These are phyloP conservation scores for Poicephalus gulielmi DNA, from an alignment of 2,113 vertebrate genomes.

Conservation along the genomic window DNA sequence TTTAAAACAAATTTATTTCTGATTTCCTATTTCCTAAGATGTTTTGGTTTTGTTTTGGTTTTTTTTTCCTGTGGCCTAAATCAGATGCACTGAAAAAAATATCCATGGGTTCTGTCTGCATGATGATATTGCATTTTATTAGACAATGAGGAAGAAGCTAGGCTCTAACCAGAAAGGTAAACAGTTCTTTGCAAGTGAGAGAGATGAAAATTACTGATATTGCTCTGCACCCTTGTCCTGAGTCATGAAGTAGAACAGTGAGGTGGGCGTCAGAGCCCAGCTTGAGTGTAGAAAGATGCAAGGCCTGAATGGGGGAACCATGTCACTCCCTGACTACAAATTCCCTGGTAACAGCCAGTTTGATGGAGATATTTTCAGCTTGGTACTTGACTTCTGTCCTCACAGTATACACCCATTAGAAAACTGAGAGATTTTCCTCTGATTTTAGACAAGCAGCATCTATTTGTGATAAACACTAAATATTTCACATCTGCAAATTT, in stretches of 20 bases:
- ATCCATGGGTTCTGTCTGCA: neutral
- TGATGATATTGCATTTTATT: neutral
- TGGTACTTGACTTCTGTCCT: neutral
- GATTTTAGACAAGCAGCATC: neutral
- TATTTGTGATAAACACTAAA: neutral
- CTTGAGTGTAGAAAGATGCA: neutral
- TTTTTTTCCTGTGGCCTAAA: neutral
- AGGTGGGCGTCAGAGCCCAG: neutral
- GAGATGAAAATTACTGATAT: neutral
- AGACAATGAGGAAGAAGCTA: neutral
- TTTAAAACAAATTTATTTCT: slow-evolving; percentile 55
- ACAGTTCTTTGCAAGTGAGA: neutral
- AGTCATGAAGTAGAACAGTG: neutral
- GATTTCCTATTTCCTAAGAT: slow-evolving; percentile 3
- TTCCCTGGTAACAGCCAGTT: neutral
- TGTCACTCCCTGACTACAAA: neutral
- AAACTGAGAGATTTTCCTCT: neutral
- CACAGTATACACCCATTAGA: neutral
- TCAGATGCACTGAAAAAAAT: neutral
- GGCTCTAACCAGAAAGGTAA: neutral
- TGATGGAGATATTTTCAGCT: neutral
- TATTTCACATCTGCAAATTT: neutral
- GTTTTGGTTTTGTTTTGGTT: neutral
- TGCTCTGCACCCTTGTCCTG: neutral
- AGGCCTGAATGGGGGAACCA: neutral